Base-by-base conservation (phyloP, 2,888 invertebrate species). In the Lepidocyrtoides sp. region DNA sequence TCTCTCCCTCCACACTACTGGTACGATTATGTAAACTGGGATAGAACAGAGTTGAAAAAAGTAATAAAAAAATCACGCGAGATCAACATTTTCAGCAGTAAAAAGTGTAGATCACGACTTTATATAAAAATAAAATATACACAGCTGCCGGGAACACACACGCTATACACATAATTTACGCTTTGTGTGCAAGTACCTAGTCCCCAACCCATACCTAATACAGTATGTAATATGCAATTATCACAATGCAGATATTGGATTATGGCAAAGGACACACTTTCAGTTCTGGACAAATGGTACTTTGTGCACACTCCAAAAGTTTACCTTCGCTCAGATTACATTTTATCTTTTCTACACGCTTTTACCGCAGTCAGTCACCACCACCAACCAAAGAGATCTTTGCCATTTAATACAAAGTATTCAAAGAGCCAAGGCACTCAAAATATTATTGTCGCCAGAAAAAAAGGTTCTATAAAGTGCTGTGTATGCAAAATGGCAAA, bases 51-150 rank as follows among this genome's bases (percentile, higher is more conserved):
- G 92, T 90, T 92, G 89, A 91, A 75, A 84, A 92, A 91, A 86
- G 91, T 88, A 91, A 92, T 92, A 93, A 92, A 93, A 93, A 92
- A 92, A 93, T 93, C 93, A 93, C 93, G 93, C 93, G 92, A 93
- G 91, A 93, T 92, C 93, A 92, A 89, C 91, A 93, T 92, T 93
- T 91, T 89, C 79, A 29, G 10, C 54, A n/a, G 41, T 32, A 7
- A 17, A 32, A 36, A 36, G 23, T 26, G 12, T 12, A 77, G 26
- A 48, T 26, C 23, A 17, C 48, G 1, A 17, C 48, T 23, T 48
- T 63, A 60, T n/a, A n/a, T n/a, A n/a, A n/a, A n/a, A n/a, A n/a
- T n/a, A n/a, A n/a, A n/a, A n/a, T n/a, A n/a, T n/a, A n/a, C n/a
- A n/a, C n/a, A n/a, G n/a, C n/a, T n/a, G n/a, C n/a, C n/a, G n/a